phyloP scores from a whole-genome alignment of 2,888 invertebrate genomes.

The Drosophila stalkeri region DNA sequence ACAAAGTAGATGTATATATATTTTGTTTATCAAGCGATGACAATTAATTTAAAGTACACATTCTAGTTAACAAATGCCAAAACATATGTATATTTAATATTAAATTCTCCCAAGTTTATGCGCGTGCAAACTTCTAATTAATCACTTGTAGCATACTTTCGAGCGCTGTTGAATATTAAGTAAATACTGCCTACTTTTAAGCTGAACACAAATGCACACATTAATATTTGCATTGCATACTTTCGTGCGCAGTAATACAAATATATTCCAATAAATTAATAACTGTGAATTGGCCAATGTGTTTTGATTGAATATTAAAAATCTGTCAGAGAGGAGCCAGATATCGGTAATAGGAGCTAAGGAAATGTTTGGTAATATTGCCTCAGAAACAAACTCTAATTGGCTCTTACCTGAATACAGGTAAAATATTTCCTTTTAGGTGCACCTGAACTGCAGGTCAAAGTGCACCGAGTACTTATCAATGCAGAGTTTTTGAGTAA shows the following conservation, averaged over 20 bases:
- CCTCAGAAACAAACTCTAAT: background rate
- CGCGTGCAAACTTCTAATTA: background rate
- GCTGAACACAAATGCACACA: background rate
- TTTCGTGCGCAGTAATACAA: slow-evolving; percentile 3
- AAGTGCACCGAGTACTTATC: slow-evolving; percentile 1
- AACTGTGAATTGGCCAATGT: background rate
- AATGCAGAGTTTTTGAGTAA: background rate
- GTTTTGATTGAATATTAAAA: background rate
- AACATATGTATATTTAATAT: background rate
- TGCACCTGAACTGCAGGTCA: background rate
- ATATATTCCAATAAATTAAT: slow-evolving; percentile 1
- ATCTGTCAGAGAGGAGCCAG: background rate
- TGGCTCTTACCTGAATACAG: background rate
- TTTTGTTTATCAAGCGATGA: slow-evolving; percentile 14
- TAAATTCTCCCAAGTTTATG: background rate
- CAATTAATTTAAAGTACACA: slow-evolving; percentile 23
- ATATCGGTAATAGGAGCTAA: background rate
- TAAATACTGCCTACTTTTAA: slow-evolving; percentile 23
- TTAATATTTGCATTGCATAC: slow-evolving; percentile 16
- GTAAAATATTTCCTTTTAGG: background rate
- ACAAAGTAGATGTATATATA: slow-evolving; percentile 13
- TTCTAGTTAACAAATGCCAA: slow-evolving; percentile 3
- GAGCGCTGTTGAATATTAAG: background rate
- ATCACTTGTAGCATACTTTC: background rate
- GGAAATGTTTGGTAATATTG: background rate